A percentile compares a stretch with the other conserved stretches of the same genome.
Evolutionary conservation across 2,797 vertebrate genomes (phyloP).

Genomic region (Peromyscus nudipes): DNA sequence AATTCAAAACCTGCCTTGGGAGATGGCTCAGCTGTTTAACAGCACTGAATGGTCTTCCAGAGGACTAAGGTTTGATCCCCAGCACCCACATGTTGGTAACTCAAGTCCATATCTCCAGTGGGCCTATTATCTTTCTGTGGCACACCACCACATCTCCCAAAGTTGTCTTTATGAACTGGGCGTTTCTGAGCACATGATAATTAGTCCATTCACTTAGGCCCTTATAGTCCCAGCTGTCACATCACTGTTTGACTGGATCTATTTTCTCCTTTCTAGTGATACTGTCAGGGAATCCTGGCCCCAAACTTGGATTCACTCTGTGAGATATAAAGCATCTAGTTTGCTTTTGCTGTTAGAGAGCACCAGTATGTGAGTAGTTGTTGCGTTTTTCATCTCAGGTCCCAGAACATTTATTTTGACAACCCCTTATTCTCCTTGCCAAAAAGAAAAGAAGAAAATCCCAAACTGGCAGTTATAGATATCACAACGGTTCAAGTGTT

Average conservation of each 20-base stretch:
- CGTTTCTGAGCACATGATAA: slow-evolving; percentile 29
- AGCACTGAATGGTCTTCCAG: background rate
- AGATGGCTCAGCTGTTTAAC: background rate
- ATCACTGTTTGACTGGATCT: background rate
- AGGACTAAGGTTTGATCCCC: background rate
- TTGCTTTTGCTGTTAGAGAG: slow-evolving; percentile 56
- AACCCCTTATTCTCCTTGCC: slow-evolving; percentile 42
- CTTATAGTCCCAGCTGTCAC: background rate
- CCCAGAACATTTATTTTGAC: slow-evolving; percentile 58
- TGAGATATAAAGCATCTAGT: slow-evolving; percentile 33
- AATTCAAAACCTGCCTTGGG: background rate
- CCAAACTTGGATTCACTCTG: slow-evolving; percentile 2
- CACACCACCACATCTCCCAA: slow-evolving; percentile 4
- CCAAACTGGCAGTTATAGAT: slow-evolving; percentile 9
- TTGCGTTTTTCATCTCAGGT: slow-evolving; percentile 50
- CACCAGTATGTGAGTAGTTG: background rate
- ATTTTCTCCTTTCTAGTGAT: slow-evolving; percentile 51
- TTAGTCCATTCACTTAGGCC: slow-evolving; percentile 28
- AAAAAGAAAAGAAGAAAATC: background rate
- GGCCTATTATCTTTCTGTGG: background rate
- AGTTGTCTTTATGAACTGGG: slow-evolving; percentile 39
- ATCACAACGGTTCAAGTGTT: background rate
- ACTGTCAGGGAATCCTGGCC: background rate
- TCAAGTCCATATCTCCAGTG: background rate
- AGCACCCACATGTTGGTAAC: background rate